Percentiles rank a stretch among this genome's conserved stretches.
Evolutionary conservation across 2,797 vertebrate species (phyloP).

Genomic region (Cyclopterus lumpus): DNA sequence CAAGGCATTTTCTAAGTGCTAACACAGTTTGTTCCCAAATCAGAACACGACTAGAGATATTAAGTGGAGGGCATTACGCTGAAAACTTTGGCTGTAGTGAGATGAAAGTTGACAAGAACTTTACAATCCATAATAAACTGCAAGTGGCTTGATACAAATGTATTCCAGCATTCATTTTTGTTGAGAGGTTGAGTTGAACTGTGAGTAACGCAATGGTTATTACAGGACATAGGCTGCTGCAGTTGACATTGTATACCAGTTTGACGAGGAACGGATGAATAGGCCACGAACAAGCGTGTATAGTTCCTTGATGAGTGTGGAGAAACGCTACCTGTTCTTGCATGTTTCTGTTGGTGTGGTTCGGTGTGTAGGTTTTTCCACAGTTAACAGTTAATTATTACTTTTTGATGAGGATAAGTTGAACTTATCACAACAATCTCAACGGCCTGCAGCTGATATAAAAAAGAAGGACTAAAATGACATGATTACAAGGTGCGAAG

Average conservation of each 20-base stretch:
- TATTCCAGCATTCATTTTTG: not conserved
- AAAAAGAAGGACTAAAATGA: not conserved
- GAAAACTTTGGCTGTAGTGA: slow-evolving; percentile 4
- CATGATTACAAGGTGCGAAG: slow-evolving; percentile 1
- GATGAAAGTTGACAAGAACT: slow-evolving; percentile 24
- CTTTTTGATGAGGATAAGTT: slow-evolving; percentile 7
- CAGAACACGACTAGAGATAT: slow-evolving; percentile 39
- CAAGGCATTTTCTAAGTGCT: slow-evolving; percentile 30
- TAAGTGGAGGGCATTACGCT: slow-evolving; percentile 12
- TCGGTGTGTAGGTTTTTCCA: slow-evolving; percentile 28
- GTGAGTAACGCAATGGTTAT: slow-evolving; percentile 1
- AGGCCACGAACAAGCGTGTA: slow-evolving; percentile 41
- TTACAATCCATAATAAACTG: not conserved
- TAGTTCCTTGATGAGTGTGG: slow-evolving; percentile 38
- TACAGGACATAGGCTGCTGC: slow-evolving; percentile 43
- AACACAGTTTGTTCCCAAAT: slow-evolving; percentile 29
- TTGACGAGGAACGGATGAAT: slow-evolving; percentile 48
- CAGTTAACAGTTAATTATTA: not conserved
- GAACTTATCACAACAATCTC: slow-evolving; percentile 5
- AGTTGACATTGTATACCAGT: slow-evolving; percentile 32
- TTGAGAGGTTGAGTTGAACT: not conserved
- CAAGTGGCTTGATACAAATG: not conserved
- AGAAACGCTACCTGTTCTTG: slow-evolving; percentile 43
- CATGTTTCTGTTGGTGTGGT: slow-evolving; percentile 26
- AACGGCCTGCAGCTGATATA: not conserved